A percentile compares a stretch with the other conserved stretches of the same genome.
phyloP scores from a whole-genome alignment of 2,888 invertebrate species.

The Tetheella fluctuosa region DNA sequence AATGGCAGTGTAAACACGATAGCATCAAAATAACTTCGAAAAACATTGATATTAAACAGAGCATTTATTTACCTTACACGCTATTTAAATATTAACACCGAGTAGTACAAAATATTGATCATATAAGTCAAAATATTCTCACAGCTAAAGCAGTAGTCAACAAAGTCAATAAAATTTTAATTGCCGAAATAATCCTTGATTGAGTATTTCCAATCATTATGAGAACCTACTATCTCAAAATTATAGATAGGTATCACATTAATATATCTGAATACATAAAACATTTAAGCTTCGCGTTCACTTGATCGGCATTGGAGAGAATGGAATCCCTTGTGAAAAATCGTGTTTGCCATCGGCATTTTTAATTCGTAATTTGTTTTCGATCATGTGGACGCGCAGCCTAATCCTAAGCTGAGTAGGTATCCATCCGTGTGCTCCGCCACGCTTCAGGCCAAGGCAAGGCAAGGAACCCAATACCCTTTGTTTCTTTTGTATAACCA shows the following conservation, averaged over 20 bases:
- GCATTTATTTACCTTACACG: neutral
- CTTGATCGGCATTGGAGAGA: no score
- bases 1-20: slow-evolving; percentile 46
- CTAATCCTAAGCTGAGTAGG: no score
- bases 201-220: neutral
- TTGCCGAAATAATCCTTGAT: neutral
- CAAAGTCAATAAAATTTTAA: neutral
- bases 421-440: neutral
- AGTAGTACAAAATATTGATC: neutral
- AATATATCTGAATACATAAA: neutral
- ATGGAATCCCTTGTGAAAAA: no score
- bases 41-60: slow-evolving; percentile 2
- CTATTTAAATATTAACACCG: slow-evolving; percentile 3
- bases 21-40: neutral
- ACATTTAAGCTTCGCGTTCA: no score
- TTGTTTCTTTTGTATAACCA: no score
- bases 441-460: no score
- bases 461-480: no score
- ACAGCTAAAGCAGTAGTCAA: neutral
- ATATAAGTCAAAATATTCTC: neutral
- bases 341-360: no score
- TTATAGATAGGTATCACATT: neutral
- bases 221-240: no score
- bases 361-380: no score
- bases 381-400: no score